A percentile compares a stretch with the other conserved stretches of the same genome.
These are phyloP conservation scores for Dendroctonus valens DNA, from an alignment of 1,140 invertebrate species.

Conservation along the genomic window DNA sequence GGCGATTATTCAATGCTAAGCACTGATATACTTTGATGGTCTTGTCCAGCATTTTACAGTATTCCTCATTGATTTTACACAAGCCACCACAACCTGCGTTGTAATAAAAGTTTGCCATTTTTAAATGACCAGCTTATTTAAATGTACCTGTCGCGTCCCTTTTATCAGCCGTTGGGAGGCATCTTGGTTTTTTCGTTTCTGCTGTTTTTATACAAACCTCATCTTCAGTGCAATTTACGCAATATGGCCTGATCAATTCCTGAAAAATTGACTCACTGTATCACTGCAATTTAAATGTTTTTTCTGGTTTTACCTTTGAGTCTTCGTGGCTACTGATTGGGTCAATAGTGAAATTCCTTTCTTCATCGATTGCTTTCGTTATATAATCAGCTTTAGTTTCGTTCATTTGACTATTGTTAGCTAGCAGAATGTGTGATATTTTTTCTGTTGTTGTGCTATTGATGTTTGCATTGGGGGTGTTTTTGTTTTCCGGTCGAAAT, in stretches of 20 bases:
- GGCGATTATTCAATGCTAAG: slow-evolving; percentile 50
- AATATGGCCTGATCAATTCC: slow-evolving; percentile 11
- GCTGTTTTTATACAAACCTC: slow-evolving; percentile 44
- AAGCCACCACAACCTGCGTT: slow-evolving; percentile 63
- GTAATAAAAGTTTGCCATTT: not conserved
- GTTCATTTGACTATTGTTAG: no score
- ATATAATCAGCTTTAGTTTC: not conserved
- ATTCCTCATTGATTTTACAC: slow-evolving; percentile 67
- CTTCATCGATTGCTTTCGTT: slow-evolving; percentile 1
- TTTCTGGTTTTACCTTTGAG: not conserved
- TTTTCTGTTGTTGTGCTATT: not conserved
- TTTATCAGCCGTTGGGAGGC: slow-evolving; percentile 58
- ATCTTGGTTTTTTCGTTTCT: slow-evolving; percentile 53
- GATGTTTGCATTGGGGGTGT: slow-evolving; percentile 13
- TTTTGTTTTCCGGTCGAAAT: slow-evolving; percentile 17
- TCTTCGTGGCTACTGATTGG: not conserved
- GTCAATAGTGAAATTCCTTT: not conserved
- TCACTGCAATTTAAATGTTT: not conserved
- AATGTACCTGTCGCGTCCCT: slow-evolving; percentile 61
- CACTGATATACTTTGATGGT: slow-evolving; percentile 54
- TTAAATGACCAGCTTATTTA: not conserved
- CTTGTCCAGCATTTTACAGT: slow-evolving; percentile 66
- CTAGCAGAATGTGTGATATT: not conserved
- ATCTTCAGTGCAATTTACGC: slow-evolving; percentile 16
- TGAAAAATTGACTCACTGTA: slow-evolving; percentile 1